Conservation (phyloP, 92 coral and sea anemone species). For the Zoanthus gigantus region DNA sequence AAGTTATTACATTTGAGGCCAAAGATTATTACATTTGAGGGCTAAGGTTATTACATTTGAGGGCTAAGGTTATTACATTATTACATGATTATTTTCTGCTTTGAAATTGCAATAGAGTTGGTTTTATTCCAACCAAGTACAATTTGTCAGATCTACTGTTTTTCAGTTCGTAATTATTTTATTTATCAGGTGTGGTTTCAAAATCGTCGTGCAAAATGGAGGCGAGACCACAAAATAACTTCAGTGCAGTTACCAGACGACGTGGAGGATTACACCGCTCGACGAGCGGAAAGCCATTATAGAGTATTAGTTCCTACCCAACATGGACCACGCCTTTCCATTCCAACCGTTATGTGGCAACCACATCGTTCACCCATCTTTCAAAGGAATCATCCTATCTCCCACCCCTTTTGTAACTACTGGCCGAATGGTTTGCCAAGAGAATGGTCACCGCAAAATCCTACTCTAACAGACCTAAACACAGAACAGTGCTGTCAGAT, state of each 20-base stretch:
- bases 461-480: not conserved
- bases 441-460: no score
- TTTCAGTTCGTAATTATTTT: not conserved
- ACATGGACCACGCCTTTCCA: not conserved
- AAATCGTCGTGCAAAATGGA: slow-evolving; percentile 18
- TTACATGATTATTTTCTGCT: no score
- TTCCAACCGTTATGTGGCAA: not conserved
- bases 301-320: not conserved
- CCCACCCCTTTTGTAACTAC: not conserved
- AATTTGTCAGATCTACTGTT: not conserved
- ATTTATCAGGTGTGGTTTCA: slow-evolving; percentile 15
- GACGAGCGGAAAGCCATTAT: not conserved
- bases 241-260: not conserved
- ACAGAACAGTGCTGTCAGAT: not conserved
- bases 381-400: not conserved
- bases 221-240: slow-evolving; percentile 10
- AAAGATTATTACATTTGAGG: no score
- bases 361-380: not conserved
- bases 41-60: no score
- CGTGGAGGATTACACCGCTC: not conserved
- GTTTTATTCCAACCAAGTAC: no score
- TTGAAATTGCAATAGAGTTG: no score
- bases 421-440: not conserved
- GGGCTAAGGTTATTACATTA: no score
- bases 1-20: no score